These are phyloP conservation scores for Venturia canescens DNA, from an alignment of 1,140 invertebrate genomes.

Conservation along the genomic window DNA sequence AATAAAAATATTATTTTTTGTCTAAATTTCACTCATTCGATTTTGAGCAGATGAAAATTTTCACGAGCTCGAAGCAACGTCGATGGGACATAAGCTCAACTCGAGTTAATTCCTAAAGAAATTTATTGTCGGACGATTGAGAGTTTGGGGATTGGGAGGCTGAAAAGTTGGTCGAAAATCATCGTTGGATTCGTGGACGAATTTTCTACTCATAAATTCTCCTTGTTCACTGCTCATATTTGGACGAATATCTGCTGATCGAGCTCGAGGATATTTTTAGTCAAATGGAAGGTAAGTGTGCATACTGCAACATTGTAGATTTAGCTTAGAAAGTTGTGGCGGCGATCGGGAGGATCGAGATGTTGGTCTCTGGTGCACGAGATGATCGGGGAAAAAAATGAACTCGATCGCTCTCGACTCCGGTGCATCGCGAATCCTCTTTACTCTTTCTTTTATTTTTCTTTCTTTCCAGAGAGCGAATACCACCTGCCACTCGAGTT, in stretches of 20 bases:
- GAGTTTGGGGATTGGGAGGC: no score
- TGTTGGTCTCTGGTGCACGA: not conserved
- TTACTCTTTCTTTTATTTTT: constrained; percentile 55
- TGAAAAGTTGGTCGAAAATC: no score
- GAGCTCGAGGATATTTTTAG: not conserved
- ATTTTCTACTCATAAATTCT: no score
- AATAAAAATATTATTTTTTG: no score
- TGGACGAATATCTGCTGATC: no score
- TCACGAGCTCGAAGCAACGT: no score
- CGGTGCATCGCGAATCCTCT: constrained; percentile 10
- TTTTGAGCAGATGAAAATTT: no score
- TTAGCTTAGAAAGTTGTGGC: not conserved
- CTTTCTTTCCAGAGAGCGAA: constrained; percentile 61
- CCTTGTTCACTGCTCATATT: not conserved
- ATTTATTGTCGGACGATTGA: no score
- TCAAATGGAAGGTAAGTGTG: not conserved
- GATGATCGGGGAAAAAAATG: not conserved
- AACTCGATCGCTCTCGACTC: not conserved
- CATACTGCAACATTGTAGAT: not conserved
- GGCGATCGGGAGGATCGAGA: not conserved
- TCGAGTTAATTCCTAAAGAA: no score
- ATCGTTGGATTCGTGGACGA: no score
- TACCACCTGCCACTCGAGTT: constrained; percentile 65
- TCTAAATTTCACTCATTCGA: no score
- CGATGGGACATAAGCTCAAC: no score